phyloP scores from a whole-genome alignment of 23 tunicate species.

The Aplidium turbinatum region DNA sequence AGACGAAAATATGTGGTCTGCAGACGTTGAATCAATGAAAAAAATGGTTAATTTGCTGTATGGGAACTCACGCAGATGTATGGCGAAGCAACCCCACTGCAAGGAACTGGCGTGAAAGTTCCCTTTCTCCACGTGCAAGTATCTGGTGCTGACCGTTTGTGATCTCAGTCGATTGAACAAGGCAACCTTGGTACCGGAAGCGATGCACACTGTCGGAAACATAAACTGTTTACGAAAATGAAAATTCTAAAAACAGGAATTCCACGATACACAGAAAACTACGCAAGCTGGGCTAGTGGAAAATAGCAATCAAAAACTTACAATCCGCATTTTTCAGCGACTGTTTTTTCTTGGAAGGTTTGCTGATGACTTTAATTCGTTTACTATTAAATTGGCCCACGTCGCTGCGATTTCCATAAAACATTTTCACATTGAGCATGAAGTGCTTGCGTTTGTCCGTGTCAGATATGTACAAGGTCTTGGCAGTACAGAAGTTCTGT shows the following conservation, averaged over 20 bases:
- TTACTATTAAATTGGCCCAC: constrained; percentile 84
- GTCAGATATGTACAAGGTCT: constrained; percentile 91
- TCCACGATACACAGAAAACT: no score
- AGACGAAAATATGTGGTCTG: no score
- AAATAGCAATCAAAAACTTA: constrained; percentile 32
- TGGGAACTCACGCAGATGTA: constrained; percentile 83
- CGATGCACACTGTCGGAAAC: constrained; percentile 94
- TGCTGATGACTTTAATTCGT: constrained; percentile 94
- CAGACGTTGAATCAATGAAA: no score
- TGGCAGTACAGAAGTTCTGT: constrained; percentile 92
- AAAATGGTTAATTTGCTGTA: no score
- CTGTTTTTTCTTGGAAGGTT: constrained; percentile 98
- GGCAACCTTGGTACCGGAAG: constrained; percentile 94
- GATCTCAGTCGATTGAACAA: constrained; percentile 91
- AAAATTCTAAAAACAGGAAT: no score
- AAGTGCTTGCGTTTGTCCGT: constrained; percentile 97
- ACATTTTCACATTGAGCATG: constrained; percentile 94
- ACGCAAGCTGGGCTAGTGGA: neutral
- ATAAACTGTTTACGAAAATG: no score
- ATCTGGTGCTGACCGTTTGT: constrained; percentile 94
- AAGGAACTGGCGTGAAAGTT: constrained; percentile 90
- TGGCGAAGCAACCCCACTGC: constrained; percentile 98
- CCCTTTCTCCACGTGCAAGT: constrained; percentile 90
- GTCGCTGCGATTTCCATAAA: constrained; percentile 71
- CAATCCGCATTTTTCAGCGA: constrained; percentile 89